These are phyloP conservation scores for Dione vanillae DNA, from an alignment of 2,888 invertebrate species.

Conservation along the genomic window DNA sequence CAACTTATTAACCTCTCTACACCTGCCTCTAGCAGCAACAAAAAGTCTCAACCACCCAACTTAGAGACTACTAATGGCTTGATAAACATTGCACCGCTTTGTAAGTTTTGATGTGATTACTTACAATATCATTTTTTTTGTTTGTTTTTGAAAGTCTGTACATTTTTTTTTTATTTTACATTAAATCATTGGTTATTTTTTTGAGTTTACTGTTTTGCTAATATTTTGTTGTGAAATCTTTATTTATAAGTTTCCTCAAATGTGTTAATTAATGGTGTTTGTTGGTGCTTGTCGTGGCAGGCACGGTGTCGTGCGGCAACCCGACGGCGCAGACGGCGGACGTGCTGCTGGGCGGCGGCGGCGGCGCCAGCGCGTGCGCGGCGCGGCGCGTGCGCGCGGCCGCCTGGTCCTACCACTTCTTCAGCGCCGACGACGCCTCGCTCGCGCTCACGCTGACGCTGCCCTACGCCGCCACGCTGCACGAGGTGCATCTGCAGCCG, in stretches of 20 bases:
- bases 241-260: too few species aligned
- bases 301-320: conserved; percentile 90
- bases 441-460: conserved; percentile 94
- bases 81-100: conserved; percentile 95
- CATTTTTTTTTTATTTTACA: too few species aligned
- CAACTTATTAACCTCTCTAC: conserved; percentile 81
- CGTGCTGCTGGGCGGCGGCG: conserved; percentile 90
- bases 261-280: not conserved
- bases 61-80: conserved; percentile 90
- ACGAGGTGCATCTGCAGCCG: conserved; percentile 94
- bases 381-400: conserved; percentile 94
- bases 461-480: conserved; percentile 94
- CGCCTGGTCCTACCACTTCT: conserved; percentile 98
- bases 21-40: conserved; percentile 71
- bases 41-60: conserved; percentile 76
- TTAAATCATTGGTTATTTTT: too few species aligned
- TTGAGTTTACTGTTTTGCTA: too few species aligned
- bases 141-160: too few species aligned
- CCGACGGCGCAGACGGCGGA: conserved; percentile 95
- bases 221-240: too few species aligned
- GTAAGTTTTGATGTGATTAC: conserved; percentile 78
- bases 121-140: too few species aligned
- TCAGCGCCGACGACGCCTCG: conserved; percentile 92
- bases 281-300: too few species aligned
- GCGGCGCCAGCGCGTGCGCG: conserved; percentile 89